Percentiles rank a stretch among this genome's conserved stretches.
These are phyloP conservation scores for Istiophorus platypterus DNA, from an alignment of 2,113 vertebrate genomes.

Conservation along the genomic window DNA sequence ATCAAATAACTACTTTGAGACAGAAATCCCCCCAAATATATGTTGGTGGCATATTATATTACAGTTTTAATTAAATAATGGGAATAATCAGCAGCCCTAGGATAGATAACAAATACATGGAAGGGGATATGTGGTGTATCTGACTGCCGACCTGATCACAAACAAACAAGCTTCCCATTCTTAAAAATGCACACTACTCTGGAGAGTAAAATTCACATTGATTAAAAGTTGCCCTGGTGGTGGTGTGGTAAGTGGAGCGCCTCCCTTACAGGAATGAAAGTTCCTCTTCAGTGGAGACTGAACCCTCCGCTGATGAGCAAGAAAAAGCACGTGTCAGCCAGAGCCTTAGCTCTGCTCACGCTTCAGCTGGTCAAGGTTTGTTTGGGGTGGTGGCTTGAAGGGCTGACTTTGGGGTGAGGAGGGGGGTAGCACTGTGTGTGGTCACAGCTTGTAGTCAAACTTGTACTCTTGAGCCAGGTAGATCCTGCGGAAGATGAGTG, in stretches of 20 bases:
- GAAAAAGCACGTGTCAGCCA: slow-evolving; percentile 4
- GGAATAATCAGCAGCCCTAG: slow-evolving; percentile 17
- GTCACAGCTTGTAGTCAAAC: slow-evolving; percentile 94
- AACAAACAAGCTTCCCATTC: slow-evolving; percentile 53
- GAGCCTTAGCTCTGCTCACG: slow-evolving; percentile 11
- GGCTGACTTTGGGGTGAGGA: background rate
- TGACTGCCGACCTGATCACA: slow-evolving; percentile 19
- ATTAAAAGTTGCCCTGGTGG: slow-evolving; percentile 60
- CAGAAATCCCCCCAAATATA: background rate
- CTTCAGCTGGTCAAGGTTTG: slow-evolving; percentile 32
- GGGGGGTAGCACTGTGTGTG: background rate
- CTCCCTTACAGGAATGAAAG: slow-evolving; percentile 57
- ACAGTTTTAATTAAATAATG: slow-evolving; percentile 59
- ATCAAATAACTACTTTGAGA: slow-evolving; percentile 20
- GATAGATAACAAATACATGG: slow-evolving; percentile 1
- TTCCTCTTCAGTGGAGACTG: slow-evolving; percentile 17
- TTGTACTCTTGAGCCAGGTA: slow-evolving; percentile 94
- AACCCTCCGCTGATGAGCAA: slow-evolving; percentile 6
- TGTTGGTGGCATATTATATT: slow-evolving; percentile 32
- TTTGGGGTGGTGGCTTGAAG: background rate
- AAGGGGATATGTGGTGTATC: slow-evolving; percentile 5
- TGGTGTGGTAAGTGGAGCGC: slow-evolving; percentile 4
- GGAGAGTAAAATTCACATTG: slow-evolving; percentile 60
- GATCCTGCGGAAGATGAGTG: slow-evolving; percentile 95
- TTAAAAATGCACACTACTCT: slow-evolving; percentile 44